A percentile compares a stretch with the other conserved stretches of the same genome.
Conservation (phyloP, 1,140 invertebrate genomes). For the Habropoda laboriosa region DNA sequence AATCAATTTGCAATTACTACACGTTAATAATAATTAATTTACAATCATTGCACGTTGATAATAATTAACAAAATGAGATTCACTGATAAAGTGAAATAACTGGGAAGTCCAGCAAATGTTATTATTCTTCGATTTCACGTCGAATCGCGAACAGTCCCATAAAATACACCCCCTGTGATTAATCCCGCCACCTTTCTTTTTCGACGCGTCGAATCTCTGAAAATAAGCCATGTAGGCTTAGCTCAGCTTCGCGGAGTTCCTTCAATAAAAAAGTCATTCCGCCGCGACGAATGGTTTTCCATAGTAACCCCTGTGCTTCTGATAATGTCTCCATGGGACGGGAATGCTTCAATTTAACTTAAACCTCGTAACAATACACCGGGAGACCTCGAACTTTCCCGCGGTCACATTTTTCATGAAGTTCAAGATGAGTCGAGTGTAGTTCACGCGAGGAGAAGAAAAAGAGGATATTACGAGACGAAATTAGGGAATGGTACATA, state of each 20-base stretch:
- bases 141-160: not conserved
- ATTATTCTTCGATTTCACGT: not conserved
- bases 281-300: constrained; percentile 62
- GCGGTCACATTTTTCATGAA: constrained; percentile 18
- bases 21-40: too few species aligned
- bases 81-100: too few species aligned
- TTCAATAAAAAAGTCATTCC: constrained; percentile 67
- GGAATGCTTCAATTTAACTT: constrained; percentile 66
- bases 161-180: not conserved
- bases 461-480: too few species aligned
- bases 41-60: too few species aligned
- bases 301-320: constrained; percentile 39
- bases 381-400: constrained; percentile 16
- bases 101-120: too few species aligned
- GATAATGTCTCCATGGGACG: constrained; percentile 52
- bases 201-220: constrained; percentile 6
- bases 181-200: not conserved
- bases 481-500: too few species aligned
- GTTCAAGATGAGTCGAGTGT: not conserved
- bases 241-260: not conserved
- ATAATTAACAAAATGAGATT: too few species aligned
- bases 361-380: constrained; percentile 65
- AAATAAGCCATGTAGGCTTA: constrained; percentile 26
- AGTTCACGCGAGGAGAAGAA: not conserved
- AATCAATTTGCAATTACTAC: too few species aligned